phyloP scores from a whole-genome alignment of 2,888 invertebrate species.

The Carcina quercana region DNA sequence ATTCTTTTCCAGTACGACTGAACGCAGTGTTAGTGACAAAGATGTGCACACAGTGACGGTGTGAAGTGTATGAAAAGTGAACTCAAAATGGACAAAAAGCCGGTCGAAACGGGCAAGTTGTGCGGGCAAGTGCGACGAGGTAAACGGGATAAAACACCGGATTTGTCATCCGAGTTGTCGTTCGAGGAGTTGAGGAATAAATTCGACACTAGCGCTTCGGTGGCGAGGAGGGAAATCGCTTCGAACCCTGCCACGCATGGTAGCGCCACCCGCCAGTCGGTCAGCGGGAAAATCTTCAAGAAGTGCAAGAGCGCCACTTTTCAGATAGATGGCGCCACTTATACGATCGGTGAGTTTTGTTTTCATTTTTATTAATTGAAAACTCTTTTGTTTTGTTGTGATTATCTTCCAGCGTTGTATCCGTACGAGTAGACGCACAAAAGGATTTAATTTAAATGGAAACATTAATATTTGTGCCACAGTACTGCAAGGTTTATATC shows the following conservation, averaged over 20 bases:
- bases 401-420: too few relatives aligned
- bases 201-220: constrained; percentile 59
- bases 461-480: too few relatives aligned
- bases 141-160: constrained; percentile 41
- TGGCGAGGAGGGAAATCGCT: constrained; percentile 49
- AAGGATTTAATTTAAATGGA: too few relatives aligned
- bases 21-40: too few relatives aligned
- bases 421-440: too few relatives aligned
- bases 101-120: constrained; percentile 34
- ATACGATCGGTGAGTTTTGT: constrained; percentile 84
- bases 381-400: too few relatives aligned
- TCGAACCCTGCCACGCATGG: constrained; percentile 65
- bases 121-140: constrained; percentile 56
- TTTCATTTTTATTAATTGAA: too few relatives aligned
- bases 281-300: constrained; percentile 78
- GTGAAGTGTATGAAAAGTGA: constrained; percentile 23
- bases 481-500: too few relatives aligned
- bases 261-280: constrained; percentile 64
- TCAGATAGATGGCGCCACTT: constrained; percentile 89
- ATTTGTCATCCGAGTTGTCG: constrained; percentile 48
- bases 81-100: constrained; percentile 46
- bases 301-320: constrained; percentile 92
- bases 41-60: constrained; percentile 30
- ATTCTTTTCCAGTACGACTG: too few relatives aligned
- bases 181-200: constrained; percentile 62